Percentiles rank a stretch among this genome's conserved stretches.
Evolutionary conservation across 1,140 invertebrate species (phyloP).

Genomic region (Thrips palmi): DNA sequence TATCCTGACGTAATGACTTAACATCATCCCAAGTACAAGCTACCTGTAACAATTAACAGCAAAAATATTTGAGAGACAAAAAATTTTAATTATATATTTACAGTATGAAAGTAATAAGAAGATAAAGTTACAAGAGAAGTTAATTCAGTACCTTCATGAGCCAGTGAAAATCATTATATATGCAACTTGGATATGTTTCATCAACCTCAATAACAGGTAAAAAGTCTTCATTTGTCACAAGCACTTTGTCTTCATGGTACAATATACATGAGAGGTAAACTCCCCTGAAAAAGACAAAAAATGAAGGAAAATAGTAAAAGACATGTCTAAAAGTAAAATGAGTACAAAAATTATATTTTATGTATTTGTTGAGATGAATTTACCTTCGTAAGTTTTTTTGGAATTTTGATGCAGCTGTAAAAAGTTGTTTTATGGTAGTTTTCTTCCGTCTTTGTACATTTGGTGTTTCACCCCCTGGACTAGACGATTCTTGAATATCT

Average conservation of each 20-base stretch:
- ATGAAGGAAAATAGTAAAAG: not conserved
- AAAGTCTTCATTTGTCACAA: conserved; percentile 92
- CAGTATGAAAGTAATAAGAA: not conserved
- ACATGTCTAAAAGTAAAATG: not conserved
- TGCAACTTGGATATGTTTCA: conserved; percentile 79
- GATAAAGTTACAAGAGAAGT: conserved; percentile 3
- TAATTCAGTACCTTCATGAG: conserved; percentile 66
- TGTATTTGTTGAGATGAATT: conserved; percentile 7
- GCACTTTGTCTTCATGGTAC: conserved; percentile 84
- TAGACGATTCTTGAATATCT: conserved; percentile 17
- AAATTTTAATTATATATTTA: conserved; percentile 3
- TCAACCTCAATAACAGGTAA: conserved; percentile 91
- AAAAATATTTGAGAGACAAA: conserved; percentile 3
- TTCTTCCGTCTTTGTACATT: conserved; percentile 52
- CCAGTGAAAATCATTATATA: conserved; percentile 92
- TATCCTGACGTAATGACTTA: conserved; percentile 69
- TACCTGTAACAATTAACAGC: conserved; percentile 28
- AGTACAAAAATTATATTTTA: not conserved
- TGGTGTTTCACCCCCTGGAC: conserved; percentile 31
- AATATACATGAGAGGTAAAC: conserved; percentile 82
- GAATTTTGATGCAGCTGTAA: conserved; percentile 86
- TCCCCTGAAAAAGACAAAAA: conserved; percentile 41
- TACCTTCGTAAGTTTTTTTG: conserved; percentile 79
- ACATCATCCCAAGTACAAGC: conserved; percentile 93
- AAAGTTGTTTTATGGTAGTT: conserved; percentile 84